phyloP scores from a whole-genome alignment of 2,113 vertebrate genomes.

The Dromas ardeola region DNA sequence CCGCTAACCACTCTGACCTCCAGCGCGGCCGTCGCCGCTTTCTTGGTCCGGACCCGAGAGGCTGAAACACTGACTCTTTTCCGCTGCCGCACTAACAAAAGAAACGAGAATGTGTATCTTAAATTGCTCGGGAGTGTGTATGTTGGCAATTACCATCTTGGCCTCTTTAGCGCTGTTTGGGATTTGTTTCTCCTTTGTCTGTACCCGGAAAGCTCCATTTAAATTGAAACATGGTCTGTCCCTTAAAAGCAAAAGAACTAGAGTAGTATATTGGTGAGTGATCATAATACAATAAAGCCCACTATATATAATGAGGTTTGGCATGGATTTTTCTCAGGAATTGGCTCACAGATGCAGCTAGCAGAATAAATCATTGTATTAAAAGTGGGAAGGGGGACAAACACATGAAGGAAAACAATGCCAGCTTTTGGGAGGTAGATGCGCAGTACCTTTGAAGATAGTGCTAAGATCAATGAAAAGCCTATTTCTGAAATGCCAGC shows the following conservation, averaged over 20 bases:
- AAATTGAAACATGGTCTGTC: neutral
- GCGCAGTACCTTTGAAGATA: neutral
- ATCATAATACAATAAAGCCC: neutral
- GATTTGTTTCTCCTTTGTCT: neutral
- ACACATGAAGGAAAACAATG: neutral
- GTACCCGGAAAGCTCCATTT: neutral
- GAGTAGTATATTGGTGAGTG: neutral
- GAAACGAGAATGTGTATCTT: neutral
- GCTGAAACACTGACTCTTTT: neutral
- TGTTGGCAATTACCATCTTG: neutral
- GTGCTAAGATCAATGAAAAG: neutral
- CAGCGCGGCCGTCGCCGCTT: neutral
- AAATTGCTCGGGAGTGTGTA: neutral
- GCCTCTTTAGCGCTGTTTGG: neutral
- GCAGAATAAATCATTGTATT: neutral
- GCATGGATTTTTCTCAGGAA: neutral
- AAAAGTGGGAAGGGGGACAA: neutral
- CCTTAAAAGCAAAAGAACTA: neutral
- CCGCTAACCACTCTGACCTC: slow-evolving; percentile 48
- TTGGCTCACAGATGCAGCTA: neutral
- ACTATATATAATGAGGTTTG: neutral
- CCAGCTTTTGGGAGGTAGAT: neutral
- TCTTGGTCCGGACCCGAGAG: neutral
- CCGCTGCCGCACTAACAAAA: neutral
- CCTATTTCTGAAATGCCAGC: neutral